Evolutionary conservation across 92 coral and sea anemone genomes (phyloP).

Genomic region (Porites divaricata): DNA sequence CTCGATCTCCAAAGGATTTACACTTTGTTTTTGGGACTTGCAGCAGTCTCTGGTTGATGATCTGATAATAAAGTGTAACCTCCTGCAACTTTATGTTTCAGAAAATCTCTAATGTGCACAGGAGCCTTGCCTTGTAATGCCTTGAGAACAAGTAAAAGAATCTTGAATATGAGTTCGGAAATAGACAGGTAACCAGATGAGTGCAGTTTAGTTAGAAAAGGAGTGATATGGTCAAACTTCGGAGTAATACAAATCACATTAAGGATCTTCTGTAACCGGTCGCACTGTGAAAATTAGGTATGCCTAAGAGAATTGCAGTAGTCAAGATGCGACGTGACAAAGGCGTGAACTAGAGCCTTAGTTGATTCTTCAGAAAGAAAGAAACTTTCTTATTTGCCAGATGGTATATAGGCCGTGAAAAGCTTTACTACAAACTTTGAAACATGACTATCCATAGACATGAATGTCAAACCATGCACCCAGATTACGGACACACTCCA

Average conservation of each 20-base stretch:
- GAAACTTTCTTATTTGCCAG: constrained; percentile 55
- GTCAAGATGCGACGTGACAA: constrained; percentile 50
- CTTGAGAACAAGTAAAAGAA: too few relatives aligned
- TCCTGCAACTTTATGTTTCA: too few relatives aligned
- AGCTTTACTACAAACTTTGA: constrained; percentile 19
- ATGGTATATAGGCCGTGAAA: constrained; percentile 49
- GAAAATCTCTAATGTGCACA: too few relatives aligned
- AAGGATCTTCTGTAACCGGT: too few relatives aligned
- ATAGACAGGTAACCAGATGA: not conserved
- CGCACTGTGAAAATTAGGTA: too few relatives aligned
- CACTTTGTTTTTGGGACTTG: too few relatives aligned
- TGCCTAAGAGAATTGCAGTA: constrained; percentile 30
- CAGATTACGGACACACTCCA: constrained; percentile 29
- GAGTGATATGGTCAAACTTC: not conserved
- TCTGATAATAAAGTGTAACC: too few relatives aligned
- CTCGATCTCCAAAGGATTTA: too few relatives aligned
- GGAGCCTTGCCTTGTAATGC: too few relatives aligned
- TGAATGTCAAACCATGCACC: constrained; percentile 50
- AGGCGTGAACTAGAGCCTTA: constrained; percentile 52
- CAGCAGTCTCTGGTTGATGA: too few relatives aligned
- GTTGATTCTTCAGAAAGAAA: too few relatives aligned
- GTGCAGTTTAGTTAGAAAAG: not conserved
- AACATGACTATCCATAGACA: constrained; percentile 48
- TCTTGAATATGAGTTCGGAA: not conserved
- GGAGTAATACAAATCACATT: not conserved